phyloP scores from a whole-genome alignment of 1,140 invertebrate genomes.

The Drosophila erecta region DNA sequence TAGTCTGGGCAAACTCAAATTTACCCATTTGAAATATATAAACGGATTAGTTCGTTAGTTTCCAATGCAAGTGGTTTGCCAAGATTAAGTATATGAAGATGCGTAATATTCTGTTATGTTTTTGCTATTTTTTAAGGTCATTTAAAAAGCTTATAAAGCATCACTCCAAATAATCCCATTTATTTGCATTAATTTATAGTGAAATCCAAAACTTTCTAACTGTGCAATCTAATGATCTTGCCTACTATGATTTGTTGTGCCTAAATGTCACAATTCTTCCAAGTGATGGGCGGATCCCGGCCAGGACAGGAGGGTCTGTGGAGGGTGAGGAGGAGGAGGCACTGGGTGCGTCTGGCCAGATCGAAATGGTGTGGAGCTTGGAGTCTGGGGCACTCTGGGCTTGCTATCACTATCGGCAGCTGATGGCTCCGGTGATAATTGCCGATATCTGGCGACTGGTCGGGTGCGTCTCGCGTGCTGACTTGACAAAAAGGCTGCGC shows the following conservation, averaged over 20 bases:
- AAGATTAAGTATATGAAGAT: not conserved
- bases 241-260: conserved; percentile 78
- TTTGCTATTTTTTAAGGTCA: not conserved
- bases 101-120: too few species aligned
- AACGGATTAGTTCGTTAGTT: too few species aligned
- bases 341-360: conserved; percentile 18
- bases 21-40: too few species aligned
- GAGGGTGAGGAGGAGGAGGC: not conserved
- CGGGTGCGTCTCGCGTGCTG: conserved; percentile 59
- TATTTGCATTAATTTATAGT: not conserved
- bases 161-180: not conserved
- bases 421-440: conserved; percentile 74
- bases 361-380: not conserved
- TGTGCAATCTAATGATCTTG: conserved; percentile 66
- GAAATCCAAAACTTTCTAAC: not conserved
- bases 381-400: not conserved
- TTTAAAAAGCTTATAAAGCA: not conserved
- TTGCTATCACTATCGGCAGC: conserved; percentile 54
- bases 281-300: conserved; percentile 41
- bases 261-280: conserved; percentile 81
- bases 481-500: conserved; percentile 71
- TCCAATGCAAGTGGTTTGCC: not conserved
- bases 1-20: too few species aligned
- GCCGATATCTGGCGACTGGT: conserved; percentile 56
- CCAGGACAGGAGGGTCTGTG: not conserved